These are phyloP conservation scores for Ictalurus furcatus DNA, from an alignment of 2,113 vertebrate genomes.

Conservation along the genomic window DNA sequence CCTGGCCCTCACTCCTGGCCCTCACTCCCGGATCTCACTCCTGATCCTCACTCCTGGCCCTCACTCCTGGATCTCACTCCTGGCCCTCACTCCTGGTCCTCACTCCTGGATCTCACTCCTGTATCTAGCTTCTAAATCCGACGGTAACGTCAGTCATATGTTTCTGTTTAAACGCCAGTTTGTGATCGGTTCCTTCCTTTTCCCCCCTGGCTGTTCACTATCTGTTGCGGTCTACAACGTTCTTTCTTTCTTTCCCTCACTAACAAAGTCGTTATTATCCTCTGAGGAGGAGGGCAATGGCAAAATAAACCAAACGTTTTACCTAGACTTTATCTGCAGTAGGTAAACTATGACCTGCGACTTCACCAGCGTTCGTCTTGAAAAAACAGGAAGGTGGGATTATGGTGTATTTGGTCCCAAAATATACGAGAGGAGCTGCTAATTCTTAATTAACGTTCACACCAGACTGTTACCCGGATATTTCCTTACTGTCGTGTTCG, in stretches of 20 bases:
- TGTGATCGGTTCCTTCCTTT: background rate
- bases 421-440: background rate
- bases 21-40: background rate
- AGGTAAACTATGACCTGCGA: background rate
- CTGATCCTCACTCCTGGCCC: too few species aligned
- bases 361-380: background rate
- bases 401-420: background rate
- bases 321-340: background rate
- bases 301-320: too few species aligned
- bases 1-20: background rate
- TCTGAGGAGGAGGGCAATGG: too few species aligned
- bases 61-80: background rate
- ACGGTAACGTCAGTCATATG: too few species aligned
- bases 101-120: background rate
- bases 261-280: too few species aligned
- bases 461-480: background rate
- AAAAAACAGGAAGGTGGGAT: background rate
- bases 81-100: background rate
- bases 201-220: background rate
- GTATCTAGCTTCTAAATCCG: background rate
- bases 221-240: background rate
- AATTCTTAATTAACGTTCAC: background rate
- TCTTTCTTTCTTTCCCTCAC: too few species aligned
- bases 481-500: background rate
- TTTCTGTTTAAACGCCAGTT: slow-evolving; percentile 3